Evolutionary conservation across 2,113 vertebrate species (phyloP).

Genomic region (Polyodon spathula): DNA sequence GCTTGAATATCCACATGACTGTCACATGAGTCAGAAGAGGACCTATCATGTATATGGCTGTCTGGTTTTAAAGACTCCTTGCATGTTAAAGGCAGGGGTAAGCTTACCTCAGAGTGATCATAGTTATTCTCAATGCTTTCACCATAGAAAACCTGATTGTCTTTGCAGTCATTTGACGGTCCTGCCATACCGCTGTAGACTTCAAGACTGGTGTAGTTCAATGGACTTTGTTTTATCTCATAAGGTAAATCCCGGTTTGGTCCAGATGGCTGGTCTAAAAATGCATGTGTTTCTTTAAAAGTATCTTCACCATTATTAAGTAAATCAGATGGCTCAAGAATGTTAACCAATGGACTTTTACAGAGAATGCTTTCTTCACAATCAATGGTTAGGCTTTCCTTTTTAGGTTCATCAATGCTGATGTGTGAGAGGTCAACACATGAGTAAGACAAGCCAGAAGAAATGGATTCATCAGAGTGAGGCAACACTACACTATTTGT

Average conservation of each 20-base stretch:
- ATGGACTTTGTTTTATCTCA: slow-evolving; percentile 53
- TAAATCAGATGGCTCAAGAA: slow-evolving; percentile 29
- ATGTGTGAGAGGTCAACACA: slow-evolving; percentile 38
- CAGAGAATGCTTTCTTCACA: slow-evolving; percentile 31
- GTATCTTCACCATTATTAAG: background rate
- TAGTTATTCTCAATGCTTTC: slow-evolving; percentile 28
- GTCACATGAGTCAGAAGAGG: slow-evolving; percentile 20
- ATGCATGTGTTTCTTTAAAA: slow-evolving; percentile 1
- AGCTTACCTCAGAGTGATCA: slow-evolving; percentile 32
- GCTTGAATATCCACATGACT: slow-evolving; percentile 24
- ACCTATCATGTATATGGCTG: slow-evolving; percentile 25
- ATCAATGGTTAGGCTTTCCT: slow-evolving; percentile 30
- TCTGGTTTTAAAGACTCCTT: slow-evolving; percentile 29
- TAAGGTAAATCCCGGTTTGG: slow-evolving; percentile 27
- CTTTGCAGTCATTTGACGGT: slow-evolving; percentile 35
- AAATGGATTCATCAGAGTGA: slow-evolving; percentile 17
- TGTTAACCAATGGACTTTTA: slow-evolving; percentile 24
- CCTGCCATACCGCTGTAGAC: slow-evolving; percentile 45
- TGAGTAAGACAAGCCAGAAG: slow-evolving; percentile 31
- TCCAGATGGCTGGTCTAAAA: slow-evolving; percentile 27
- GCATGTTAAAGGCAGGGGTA: slow-evolving; percentile 31
- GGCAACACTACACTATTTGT: slow-evolving; percentile 19
- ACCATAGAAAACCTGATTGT: slow-evolving; percentile 30
- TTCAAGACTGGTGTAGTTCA: slow-evolving; percentile 48
- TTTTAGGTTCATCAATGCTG: slow-evolving; percentile 30